Evolutionary conservation across 2,113 vertebrate genomes (phyloP), one percentile per base, ranked within the genome.

Genomic region (Rhabdornis inornatus): DNA sequence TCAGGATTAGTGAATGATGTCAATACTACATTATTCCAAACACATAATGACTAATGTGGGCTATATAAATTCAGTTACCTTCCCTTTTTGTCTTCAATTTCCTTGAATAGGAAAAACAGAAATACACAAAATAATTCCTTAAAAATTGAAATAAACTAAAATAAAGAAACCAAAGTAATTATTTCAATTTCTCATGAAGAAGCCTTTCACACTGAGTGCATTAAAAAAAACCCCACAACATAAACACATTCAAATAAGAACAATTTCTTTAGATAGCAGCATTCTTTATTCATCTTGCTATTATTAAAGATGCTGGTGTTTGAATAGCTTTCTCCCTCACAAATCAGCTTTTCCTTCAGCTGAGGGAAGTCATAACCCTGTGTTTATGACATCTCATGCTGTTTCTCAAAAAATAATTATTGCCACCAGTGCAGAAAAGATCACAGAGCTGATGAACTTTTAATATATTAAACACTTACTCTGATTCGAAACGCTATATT

Each of bases 361-460:
- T 81, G 68, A 94, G 30, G 52, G 78, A 94, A 95, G 83, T 90
- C 91, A 92, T 89, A 93, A 94, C 68, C 78, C 64, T 44, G 31
- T 57, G 71, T 74, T 95, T 94, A 95, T 94, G 53, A 89, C 55
- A 86, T 75, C 78, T 95, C 90, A 88, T 70, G 83, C 83, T 94
- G 91, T 77, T 96, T 84, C 78, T 91, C 35, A n/a, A 94, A 70
- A 96, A 97, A 93, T 93, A 95, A 95, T 82, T 84, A 68, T 72
- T 85, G 74, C 71, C 61, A 93, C 53, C 53, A 79, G 60, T 70
- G 56, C 75, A 76, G 83, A 79, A 94, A 60, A 90, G 86, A 90
- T 95, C 78, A 66, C 11, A 33, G 8, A 63, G 37, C 25, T 8
- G 7, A 91, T 88, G 91, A 96, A 87, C 91, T 90, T 96, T 94